phyloP scores from a whole-genome alignment of 2,888 invertebrate genomes.

The Conus canariensis region DNA sequence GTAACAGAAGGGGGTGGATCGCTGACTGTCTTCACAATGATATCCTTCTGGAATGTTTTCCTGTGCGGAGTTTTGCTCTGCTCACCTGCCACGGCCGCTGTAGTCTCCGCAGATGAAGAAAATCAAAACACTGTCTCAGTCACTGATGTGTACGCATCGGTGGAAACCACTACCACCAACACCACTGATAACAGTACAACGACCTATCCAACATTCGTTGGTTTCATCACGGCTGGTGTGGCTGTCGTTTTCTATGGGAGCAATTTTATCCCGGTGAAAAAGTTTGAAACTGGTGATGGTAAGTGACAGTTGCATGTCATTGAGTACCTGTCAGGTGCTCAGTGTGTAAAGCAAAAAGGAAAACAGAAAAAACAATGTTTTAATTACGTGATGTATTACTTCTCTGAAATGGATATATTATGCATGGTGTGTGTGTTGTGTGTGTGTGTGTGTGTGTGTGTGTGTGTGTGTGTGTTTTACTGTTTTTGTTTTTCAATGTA shows the following conservation, averaged over 20 bases:
- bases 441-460: too few relatives aligned
- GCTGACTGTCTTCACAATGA: neutral
- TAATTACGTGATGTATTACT: too few relatives aligned
- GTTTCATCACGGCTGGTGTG: constrained; percentile 77
- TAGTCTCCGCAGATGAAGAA: neutral
- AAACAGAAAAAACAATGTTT: too few relatives aligned
- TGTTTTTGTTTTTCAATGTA: too few relatives aligned
- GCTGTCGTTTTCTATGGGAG: constrained; percentile 80
- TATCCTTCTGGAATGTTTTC: neutral
- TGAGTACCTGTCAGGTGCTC: too few relatives aligned
- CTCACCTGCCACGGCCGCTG: neutral
- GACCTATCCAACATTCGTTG: constrained; percentile 67
- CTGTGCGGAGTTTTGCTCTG: neutral
- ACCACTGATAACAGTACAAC: neutral
- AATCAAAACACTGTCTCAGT: neutral
- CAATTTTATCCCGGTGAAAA: constrained; percentile 80
- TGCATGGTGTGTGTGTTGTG: too few relatives aligned
- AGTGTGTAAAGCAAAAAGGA: too few relatives aligned
- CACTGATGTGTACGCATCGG: neutral
- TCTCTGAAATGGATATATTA: too few relatives aligned
- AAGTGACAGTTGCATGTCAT: constrained; percentile 37
- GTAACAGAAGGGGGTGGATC: too few relatives aligned
- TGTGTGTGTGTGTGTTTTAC: too few relatives aligned
- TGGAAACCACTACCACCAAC: neutral
- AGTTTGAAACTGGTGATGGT: constrained; percentile 79